Evolutionary conservation across 2,888 invertebrate genomes (phyloP), one percentile per base, ranked within the genome.

Genomic region (Macrosoma leucophasiata): DNA sequence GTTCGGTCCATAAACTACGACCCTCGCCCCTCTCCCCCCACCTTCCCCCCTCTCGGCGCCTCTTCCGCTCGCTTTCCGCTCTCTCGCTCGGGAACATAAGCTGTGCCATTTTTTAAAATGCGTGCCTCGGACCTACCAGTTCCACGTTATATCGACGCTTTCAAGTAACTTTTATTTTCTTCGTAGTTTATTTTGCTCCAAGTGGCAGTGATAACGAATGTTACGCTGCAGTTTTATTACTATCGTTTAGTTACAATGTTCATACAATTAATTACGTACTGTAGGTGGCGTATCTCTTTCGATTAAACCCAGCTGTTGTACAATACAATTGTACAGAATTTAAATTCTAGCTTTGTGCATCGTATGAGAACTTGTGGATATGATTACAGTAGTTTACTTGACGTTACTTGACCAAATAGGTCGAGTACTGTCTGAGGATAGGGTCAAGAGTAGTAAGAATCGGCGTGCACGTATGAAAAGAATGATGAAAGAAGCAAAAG

Each of bases 1-100:
- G 77, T 76, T 77, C 75, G 74, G 74, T 75, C 69, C 77, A 81
- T 81, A 81, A 81, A 79, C 69, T 75, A 74, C 70, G 58, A 42
- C 54, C 50, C 57, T 55, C 51, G 42, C 42, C 50, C 34, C 31
- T 20, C 33, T 37, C 42, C 32, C 43, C 41, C 46, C 43, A 43
- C 43, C 39, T 42, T 45, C 36, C 46, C 29, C 52, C 46, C 45
- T 53, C 48, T 46, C 39, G 34, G 36, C 32, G n/a, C 40, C 55
- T 45, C 51, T 53, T 48, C 54, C 66, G 52, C 59, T 56, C 62
- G 54, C 58, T 62, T 44, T 63, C 66, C 71, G 63, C 52, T 63
- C 65, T 62, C 60, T 55, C 64, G 58, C 60, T 54, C 50, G 60
- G 59, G 62, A 66, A 68, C 65, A 63, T 77, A 76, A 79, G 73